Evolutionary conservation across 2,797 vertebrate genomes (phyloP), one percentile per base, ranked within the genome.

Genomic region (Sebastes hopkinsi): DNA sequence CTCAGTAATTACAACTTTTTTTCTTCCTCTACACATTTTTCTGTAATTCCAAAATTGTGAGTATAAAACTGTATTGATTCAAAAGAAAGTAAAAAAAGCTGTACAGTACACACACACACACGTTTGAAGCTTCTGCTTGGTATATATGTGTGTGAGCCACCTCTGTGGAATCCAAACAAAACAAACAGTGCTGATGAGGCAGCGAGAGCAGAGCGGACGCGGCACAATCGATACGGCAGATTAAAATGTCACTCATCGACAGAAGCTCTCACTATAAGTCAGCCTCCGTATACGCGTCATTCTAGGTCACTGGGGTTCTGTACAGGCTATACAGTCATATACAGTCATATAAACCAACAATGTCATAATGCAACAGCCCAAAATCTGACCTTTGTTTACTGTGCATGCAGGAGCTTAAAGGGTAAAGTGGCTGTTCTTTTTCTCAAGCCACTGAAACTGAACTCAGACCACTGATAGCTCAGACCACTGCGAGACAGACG

Each of bases 181-280:
- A 78, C 71, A 42, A 62, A 65, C 3, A 3, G 3, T 12, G 78
- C 69, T 80, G 84, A 87, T 55, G 72, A 84, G 42, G 75, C 75
- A 77, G 46, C 36, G 8, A n/a, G 34, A 20, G 52, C 60, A 23
- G 30, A 42, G 38, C 11, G 18, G 3, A 50, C 4, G 6, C 55
- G 25, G 62, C 68, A 72, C 38, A 11, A 14, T 58, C 29, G 25
- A 82, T 72, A 38, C 1, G 14, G 6, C 54, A 83, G 83, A 82
- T 83, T 82, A 64, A 90, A 88, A 79, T 50, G 78, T 75, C 75
- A 78, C 16, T 65, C 58, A n/a, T 25, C 61, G 5, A 67, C 52
- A 10, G 36, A 88, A 87, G 86, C 50, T 13, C 30, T 34, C 23
- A n/a, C 54, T 34, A 2, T 3, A 54, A 67, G 58, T 69, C 72